Conservation (phyloP, 2,888 invertebrate species). For the Oscheius onirici region DNA sequence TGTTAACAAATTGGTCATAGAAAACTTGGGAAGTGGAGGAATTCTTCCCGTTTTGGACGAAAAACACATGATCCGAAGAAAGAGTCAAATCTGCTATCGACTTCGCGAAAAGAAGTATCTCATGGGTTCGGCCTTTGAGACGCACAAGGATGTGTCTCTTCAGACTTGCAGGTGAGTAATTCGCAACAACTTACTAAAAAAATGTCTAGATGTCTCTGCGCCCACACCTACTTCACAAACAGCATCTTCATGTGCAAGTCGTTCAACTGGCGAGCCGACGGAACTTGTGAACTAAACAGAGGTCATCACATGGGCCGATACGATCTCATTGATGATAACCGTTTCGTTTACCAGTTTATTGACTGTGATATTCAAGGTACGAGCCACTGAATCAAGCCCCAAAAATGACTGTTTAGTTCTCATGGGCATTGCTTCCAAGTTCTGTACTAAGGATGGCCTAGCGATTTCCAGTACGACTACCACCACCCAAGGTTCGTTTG, state of each 20-base stretch:
- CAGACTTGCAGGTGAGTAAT: constrained; percentile 63
- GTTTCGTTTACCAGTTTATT: constrained; percentile 63
- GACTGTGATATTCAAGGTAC: constrained; percentile 62
- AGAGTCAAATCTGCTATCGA: constrained; percentile 58
- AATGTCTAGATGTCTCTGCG: constrained; percentile 50
- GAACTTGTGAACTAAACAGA: constrained; percentile 61
- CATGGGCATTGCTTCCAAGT: constrained; percentile 39
- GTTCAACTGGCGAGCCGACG: constrained; percentile 58
- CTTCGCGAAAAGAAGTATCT: constrained; percentile 58
- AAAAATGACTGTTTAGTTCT: constrained; percentile 39
- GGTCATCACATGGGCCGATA: constrained; percentile 47
- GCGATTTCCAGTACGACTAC: constrained; percentile 3
- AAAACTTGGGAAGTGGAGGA: constrained; percentile 21
- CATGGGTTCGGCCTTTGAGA: constrained; percentile 57
- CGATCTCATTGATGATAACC: constrained; percentile 63
- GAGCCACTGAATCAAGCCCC: not conserved
- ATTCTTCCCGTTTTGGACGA: constrained; percentile 26
- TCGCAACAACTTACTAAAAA: no score
- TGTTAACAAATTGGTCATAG: constrained; percentile 52
- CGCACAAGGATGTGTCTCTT: constrained; percentile 49
- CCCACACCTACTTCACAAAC: constrained; percentile 41
- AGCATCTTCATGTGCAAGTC: constrained; percentile 45
- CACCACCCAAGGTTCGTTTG: not conserved
- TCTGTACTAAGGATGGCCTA: constrained; percentile 38
- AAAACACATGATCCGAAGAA: constrained; percentile 20